A percentile compares a stretch with the other conserved stretches of the same genome.
Evolutionary conservation across 2,113 vertebrate genomes (phyloP).

Genomic region (Mixornis gularis): DNA sequence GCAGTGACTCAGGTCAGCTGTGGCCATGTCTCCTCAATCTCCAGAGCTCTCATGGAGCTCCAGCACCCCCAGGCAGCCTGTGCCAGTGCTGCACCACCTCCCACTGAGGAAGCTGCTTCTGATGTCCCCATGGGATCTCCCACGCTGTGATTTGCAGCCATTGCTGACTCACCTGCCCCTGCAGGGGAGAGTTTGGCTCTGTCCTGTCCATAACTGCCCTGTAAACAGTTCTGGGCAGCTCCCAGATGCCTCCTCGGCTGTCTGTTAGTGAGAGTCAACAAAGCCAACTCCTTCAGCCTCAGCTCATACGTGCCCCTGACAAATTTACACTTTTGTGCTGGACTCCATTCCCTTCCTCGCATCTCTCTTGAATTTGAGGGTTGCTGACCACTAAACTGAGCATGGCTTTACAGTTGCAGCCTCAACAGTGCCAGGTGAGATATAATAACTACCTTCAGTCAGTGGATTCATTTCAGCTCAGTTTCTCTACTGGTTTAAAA

Average conservation of each 20-base stretch:
- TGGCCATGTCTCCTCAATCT: rapidly evolving
- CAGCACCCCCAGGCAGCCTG: background rate
- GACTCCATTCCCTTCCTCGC: background rate
- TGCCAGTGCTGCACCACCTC: background rate
- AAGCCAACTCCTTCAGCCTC: background rate
- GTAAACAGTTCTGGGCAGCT: background rate
- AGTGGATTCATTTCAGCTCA: background rate
- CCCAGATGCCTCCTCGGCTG: background rate
- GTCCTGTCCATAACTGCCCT: background rate
- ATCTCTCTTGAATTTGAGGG: background rate
- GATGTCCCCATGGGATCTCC: background rate
- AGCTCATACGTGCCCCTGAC: rapidly evolving
- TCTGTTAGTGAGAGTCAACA: background rate
- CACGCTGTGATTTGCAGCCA: rapidly evolving
- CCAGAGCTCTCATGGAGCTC: background rate
- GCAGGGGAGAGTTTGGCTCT: background rate
- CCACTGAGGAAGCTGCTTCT: background rate
- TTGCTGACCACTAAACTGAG: background rate
- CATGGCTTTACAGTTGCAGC: background rate
- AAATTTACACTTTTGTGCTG: background rate
- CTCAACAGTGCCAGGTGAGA: background rate
- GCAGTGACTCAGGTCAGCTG: background rate
- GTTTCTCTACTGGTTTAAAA: background rate
- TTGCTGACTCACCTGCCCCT: background rate
- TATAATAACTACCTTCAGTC: background rate